Percentiles rank a stretch among this genome's conserved stretches.
These are phyloP conservation scores for Pseudopodoces humilis DNA, from an alignment of 2,113 vertebrate genomes.

Conservation along the genomic window DNA sequence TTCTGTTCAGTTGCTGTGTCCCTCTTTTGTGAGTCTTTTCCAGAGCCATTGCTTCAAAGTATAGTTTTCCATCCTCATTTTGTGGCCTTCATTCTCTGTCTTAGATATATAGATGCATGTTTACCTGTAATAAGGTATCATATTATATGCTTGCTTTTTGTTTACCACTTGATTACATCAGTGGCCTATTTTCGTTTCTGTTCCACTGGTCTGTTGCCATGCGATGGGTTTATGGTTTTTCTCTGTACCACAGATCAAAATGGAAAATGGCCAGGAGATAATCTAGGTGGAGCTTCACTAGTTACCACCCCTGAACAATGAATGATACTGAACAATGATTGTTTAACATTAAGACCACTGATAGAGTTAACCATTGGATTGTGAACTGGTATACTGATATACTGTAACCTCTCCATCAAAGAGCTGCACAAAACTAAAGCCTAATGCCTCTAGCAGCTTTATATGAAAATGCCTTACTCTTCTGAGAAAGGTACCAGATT, in stretches of 20 bases:
- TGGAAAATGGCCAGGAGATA: background rate
- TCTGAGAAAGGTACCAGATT: background rate
- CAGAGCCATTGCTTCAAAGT: background rate
- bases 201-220: slow-evolving; percentile 2
- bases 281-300: background rate
- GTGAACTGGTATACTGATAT: background rate
- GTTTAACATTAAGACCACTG: background rate
- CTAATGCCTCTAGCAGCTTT: background rate
- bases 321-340: background rate
- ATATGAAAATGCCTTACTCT: background rate
- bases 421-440: background rate
- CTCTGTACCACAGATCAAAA: background rate
- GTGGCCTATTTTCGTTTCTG: background rate
- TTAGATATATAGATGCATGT: background rate
- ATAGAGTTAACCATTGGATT: background rate
- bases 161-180: background rate
- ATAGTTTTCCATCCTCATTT: background rate
- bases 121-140: background rate
- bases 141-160: background rate
- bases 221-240: background rate
- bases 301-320: background rate
- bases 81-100: background rate
- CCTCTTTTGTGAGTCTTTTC: background rate
- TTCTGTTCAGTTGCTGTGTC: background rate
- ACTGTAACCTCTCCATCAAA: background rate